Evolutionary conservation across 2,888 invertebrate genomes (phyloP), one percentile per base, ranked within the genome.

Genomic region (Drosophila affinis): DNA sequence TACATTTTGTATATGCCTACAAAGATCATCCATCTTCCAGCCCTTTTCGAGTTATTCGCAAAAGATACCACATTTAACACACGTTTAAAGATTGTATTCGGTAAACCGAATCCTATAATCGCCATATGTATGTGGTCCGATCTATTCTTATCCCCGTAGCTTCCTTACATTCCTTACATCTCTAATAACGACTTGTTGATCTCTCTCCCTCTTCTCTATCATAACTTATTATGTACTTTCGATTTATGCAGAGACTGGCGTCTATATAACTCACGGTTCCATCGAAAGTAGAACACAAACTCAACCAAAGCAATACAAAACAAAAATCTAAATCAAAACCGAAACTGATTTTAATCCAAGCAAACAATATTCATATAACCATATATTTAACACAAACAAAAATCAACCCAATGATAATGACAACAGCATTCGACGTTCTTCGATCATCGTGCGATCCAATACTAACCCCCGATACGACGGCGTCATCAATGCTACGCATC

Each of bases 191-290:
- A 79, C 72, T 62, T 79, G 59, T 87, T 65, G 76, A 74, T 84
- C 75, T 78, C 76, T 83, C 78, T 87, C 67, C 87, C 76, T 78
- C 69, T 76, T 67, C 73, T 73, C 72, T 55, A 72, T 17, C 62
- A 62, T 47, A 47, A 69, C 61, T 44, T 72, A 64, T 70, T 73
- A 62, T 79, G 57, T 79, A 72, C 77, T 77, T 79, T 64, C 57
- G 64, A 60, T 75, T 77, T 73, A 87, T 87, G 84, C 89, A 92
- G 91, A 90, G 90, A 91, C 87, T 91, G 91, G 90, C 90, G 91
- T 82, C 84, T 91, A 76, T 90, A 91, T 81, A 91, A 91, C 77
- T 90, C 91, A 77, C 90, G 91, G 68, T 90, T 86, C 81, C 90
- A 91, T 83, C 91, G 91, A 79, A 89, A 89, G 79, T 89, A 88